Evolutionary conservation across 2,888 invertebrate genomes (phyloP), one percentile per base, ranked within the genome.

Genomic region (Thysanoteuthis rhombus): DNA sequence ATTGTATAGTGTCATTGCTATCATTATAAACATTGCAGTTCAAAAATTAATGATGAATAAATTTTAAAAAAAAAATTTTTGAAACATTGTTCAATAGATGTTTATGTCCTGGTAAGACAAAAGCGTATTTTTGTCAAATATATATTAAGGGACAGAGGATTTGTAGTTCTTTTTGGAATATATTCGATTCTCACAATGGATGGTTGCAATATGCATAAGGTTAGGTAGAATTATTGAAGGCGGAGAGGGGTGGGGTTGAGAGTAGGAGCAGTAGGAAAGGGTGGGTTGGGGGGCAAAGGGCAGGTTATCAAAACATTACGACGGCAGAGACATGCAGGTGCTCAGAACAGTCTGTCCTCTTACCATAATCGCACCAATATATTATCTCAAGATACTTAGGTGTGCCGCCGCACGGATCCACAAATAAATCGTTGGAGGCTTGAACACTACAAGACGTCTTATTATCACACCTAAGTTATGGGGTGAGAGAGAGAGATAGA

Each of bases 371-470:
- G 94, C 96, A 96, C 92, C 93, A 92, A 94, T 95, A 96, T 90
- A 94, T 93, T 45, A 96, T 94, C 94, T 95, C 95, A 93, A 96
- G 94, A 94, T 96, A 96, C 94, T 96, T 96, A 93, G 93, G 94
- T 19, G 96, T 96, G 45, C 93, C 93, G 25, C 94, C 94, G 94
- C 96, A 96, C 6, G 96, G 95, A 94, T 96, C 95, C 32, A 94
- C 95, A 94, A 95, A 95, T 10, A 94, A 92, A 39, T 95, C 93
- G 94, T 94, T 94, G 89, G 93, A 93, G 38, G 95, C 95, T 93
- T 90, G 89, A 93, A 95, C 93, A 90, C 94, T 93, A 94, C 95
- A 95, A 45, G 58, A 45, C 39, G 39, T 92, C 94, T 94, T 93
- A 75, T 58, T 75, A 91, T 95, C 94, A 93, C 95, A 95, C 94